Conservation (phyloP, 2,113 vertebrate genomes). For the Blennius ocellaris region DNA sequence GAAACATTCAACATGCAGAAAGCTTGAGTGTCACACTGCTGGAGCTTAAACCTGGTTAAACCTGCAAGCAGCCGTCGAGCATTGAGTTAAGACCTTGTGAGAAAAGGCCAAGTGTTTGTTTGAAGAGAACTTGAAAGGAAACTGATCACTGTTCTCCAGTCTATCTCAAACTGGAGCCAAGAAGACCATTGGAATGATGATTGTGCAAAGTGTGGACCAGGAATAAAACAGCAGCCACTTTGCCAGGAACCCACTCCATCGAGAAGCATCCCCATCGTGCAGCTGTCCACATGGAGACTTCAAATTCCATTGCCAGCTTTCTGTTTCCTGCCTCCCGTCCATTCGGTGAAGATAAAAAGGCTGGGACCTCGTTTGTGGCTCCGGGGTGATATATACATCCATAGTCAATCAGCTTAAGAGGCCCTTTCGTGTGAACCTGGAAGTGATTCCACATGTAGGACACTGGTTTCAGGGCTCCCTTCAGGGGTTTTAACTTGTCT, state of each 20-base stretch:
- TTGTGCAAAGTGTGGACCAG: background rate
- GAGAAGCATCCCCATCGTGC: background rate
- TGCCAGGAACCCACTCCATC: background rate
- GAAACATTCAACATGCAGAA: background rate
- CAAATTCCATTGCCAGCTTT: conserved; percentile 60
- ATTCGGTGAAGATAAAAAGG: conserved; percentile 26
- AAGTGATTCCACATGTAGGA: conserved; percentile 61
- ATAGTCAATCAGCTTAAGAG: conserved; percentile 18
- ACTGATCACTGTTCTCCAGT: conserved; percentile 28
- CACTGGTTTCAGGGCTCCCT: conserved; percentile 31
- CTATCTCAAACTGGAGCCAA: background rate
- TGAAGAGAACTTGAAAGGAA: conserved; percentile 14
- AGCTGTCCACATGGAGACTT: conserved; percentile 19
- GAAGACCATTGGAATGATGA: too few relatives aligned
- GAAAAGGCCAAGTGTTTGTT: background rate
- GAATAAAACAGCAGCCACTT: background rate
- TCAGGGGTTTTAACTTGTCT: conserved; percentile 4
- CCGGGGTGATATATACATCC: conserved; percentile 39
- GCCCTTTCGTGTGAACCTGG: conserved; percentile 25
- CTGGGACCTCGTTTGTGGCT: conserved; percentile 32
- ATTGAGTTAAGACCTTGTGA: background rate
- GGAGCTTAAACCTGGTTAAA: conserved; percentile 6
- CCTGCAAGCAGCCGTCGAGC: too few relatives aligned
- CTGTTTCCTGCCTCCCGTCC: conserved; percentile 39
- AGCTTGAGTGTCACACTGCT: conserved; percentile 1